Base-by-base conservation (phyloP, 2,797 vertebrate genomes). In the Anomalospiza imberbis region DNA sequence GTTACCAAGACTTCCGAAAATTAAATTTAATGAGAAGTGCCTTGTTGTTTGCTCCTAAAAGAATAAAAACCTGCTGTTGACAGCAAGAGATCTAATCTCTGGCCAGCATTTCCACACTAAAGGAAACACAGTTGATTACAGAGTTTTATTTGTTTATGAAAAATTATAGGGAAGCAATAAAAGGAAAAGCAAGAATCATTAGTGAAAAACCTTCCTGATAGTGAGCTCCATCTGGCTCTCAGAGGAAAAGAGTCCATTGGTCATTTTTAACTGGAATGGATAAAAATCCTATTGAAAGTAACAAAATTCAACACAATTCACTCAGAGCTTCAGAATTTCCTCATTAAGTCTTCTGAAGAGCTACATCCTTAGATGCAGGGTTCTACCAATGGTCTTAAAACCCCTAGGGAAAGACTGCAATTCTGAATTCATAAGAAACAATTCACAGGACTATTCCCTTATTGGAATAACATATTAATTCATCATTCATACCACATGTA, bases 181-280 rank as follows among this genome's bases (percentile, higher is more conserved):
- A 91, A 92, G 42, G 53, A 79, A 91, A 94, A 89, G 68, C 45
- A 93, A 92, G 75, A 61, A 48, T 85, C 40, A 75, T 89, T 94
- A 95, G 36, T 9, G 3, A 74, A 88, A 80, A 91, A 50, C 5
- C 17, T 88, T 95, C 68, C 84, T 71, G 54, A 74, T 17, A 62
- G 75, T 38, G 58, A 91, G 48, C 19, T 74, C 62, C 92, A 17
- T 44, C 48, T 90, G 32, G 17, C 57, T 83, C 19, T 81, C 28
- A 36, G 26, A 83, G 67, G 28, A 84, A 76, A 88, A 60, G 24
- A 28, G 9, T 32, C 48, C 58, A 68, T 26, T 68, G 60, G 77
- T 80, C 47, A 85, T 91, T 89, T 96, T 84, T 55, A 90, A 90
- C 16, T 31, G n/a, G 34, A 94, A 60, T 22, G 40, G 44, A 89